These are phyloP conservation scores for Lophochroa leadbeateri DNA, from an alignment of 2,113 vertebrate genomes.

Conservation along the genomic window DNA sequence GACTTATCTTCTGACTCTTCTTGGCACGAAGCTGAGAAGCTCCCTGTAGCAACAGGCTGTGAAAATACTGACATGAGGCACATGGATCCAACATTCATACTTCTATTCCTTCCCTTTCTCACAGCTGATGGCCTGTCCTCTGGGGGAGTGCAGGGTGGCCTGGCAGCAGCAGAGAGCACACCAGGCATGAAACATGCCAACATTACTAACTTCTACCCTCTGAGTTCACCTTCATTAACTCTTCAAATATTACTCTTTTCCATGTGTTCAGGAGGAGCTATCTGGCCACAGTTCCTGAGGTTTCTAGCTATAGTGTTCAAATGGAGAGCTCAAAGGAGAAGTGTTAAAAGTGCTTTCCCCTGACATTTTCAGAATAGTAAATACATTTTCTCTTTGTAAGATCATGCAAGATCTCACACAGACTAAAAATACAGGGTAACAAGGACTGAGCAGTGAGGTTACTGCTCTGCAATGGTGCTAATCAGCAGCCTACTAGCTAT, in stretches of 20 bases:
- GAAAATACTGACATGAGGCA: constrained; percentile 10
- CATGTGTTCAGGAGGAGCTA: neutral
- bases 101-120: neutral
- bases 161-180: neutral
- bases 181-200: neutral
- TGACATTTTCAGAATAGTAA: neutral
- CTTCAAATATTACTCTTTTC: neutral
- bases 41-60: constrained; percentile 25
- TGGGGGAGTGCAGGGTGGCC: neutral
- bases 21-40: neutral
- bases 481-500: neutral
- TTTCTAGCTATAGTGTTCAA: neutral
- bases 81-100: neutral
- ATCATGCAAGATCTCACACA: neutral
- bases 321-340: neutral
- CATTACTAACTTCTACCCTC: neutral
- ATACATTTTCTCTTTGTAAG: neutral
- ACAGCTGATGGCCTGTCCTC: neutral
- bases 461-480: neutral
- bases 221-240: neutral
- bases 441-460: neutral
- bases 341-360: neutral
- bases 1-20: neutral
- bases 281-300: neutral
- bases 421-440: neutral